Evolutionary conservation across 2,113 vertebrate species (phyloP).

Genomic region (Arizona elegans): DNA sequence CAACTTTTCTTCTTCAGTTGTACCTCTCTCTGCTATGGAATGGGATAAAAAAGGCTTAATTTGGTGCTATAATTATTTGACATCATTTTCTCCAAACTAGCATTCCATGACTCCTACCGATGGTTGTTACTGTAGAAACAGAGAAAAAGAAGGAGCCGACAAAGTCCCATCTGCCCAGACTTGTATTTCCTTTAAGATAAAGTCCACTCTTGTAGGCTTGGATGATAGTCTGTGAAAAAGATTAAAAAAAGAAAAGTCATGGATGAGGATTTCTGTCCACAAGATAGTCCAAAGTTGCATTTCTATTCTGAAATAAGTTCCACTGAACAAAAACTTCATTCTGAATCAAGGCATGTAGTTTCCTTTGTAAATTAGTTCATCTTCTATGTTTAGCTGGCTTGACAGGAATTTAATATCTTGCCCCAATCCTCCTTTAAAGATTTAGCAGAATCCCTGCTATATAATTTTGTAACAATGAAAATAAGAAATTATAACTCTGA

Average conservation of each 20-base stretch:
- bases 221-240: slow-evolving; percentile 72
- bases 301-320: background rate
- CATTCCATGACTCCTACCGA: slow-evolving; percentile 71
- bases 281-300: background rate
- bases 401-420: background rate
- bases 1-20: background rate
- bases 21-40: background rate
- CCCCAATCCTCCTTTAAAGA: background rate
- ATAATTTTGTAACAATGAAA: background rate
- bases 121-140: slow-evolving; percentile 87
- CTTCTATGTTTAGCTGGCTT: background rate
- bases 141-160: slow-evolving; percentile 89
- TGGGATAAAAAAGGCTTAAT: background rate
- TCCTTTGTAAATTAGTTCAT: background rate
- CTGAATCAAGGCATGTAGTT: background rate
- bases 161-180: slow-evolving; percentile 84
- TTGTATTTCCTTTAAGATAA: slow-evolving; percentile 72
- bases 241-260: background rate
- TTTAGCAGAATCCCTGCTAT: background rate
- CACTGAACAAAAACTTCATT: background rate
- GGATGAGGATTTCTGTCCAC: background rate
- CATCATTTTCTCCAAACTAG: background rate
- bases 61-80: background rate
- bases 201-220: slow-evolving; percentile 73
- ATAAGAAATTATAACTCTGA: background rate